A percentile compares a stretch with the other conserved stretches of the same genome.
Evolutionary conservation across 2,888 invertebrate genomes (phyloP).

Genomic region (Entomobrya proxima): DNA sequence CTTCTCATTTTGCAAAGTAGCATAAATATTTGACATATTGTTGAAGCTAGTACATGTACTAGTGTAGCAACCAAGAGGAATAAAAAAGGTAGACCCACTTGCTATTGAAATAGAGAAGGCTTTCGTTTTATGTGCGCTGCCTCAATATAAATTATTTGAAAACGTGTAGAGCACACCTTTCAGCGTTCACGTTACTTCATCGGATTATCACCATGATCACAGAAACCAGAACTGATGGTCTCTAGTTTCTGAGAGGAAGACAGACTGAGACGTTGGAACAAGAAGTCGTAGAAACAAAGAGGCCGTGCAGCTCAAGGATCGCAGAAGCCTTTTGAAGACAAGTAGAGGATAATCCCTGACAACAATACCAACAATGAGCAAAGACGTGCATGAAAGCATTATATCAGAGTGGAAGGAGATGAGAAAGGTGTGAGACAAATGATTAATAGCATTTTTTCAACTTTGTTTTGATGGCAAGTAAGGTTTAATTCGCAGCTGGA

Average conservation of each 20-base stretch:
- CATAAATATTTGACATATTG: no score
- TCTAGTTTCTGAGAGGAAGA: neutral
- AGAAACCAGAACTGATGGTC: conserved; percentile 4
- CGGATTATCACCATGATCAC: neutral
- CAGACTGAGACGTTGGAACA: conserved; percentile 7
- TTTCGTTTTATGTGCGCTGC: neutral
- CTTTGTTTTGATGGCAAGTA: conserved; percentile 63
- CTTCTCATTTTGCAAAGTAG: no score
- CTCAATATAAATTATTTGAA: neutral
- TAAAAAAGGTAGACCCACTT: no score
- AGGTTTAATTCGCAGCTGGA: conserved; percentile 69
- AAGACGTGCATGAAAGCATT: conserved; percentile 6
- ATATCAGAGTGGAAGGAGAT: conserved; percentile 7
- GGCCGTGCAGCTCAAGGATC: conserved; percentile 13
- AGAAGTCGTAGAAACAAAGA: conserved; percentile 21
- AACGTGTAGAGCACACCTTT: neutral
- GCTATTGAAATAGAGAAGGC: neutral
- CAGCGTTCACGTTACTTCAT: neutral
- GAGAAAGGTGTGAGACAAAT: conserved; percentile 66
- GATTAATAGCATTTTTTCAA: conserved; percentile 70
- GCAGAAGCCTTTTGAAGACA: neutral
- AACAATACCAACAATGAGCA: neutral
- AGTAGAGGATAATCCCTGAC: neutral
- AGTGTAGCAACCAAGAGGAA: no score
- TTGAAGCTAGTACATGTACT: no score